Evolutionary conservation across 2,113 vertebrate genomes (phyloP).

Genomic region (Poeciliopsis retropinna): DNA sequence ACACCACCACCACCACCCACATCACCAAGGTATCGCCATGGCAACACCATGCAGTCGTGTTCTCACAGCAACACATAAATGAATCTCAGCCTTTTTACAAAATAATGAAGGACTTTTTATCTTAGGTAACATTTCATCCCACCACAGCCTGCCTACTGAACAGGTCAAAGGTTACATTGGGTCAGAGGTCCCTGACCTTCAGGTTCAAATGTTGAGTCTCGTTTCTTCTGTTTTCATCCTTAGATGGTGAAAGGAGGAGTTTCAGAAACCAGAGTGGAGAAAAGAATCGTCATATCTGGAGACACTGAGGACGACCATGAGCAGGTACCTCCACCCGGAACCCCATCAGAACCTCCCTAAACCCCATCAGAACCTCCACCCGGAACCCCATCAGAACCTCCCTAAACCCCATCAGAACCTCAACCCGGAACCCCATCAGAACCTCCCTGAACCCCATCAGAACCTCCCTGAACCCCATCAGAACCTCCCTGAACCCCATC

Average conservation of each 20-base stretch:
- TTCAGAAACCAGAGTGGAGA: constrained; percentile 96
- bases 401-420: no score
- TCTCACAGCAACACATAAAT: background rate
- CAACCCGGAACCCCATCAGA: no score
- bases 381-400: background rate
- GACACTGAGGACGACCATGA: constrained; percentile 95
- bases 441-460: background rate
- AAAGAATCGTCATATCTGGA: constrained; percentile 97
- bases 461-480: no score
- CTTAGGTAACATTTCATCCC: no score
- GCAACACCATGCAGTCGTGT: background rate
- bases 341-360: background rate
- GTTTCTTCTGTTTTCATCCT: constrained; percentile 1
- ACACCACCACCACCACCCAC: constrained; percentile 92
- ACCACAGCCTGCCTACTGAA: no score
- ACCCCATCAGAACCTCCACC: background rate
- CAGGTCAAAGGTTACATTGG: background rate
- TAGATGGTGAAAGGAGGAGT: constrained; percentile 95
- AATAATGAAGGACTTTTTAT: no score
- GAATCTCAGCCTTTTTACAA: no score
- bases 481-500: background rate
- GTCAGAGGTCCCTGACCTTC: background rate
- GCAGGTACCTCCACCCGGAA: constrained; percentile 48
- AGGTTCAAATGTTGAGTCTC: background rate
- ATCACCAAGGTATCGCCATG: constrained; percentile 86